Evolutionary conservation across 2,113 vertebrate species (phyloP).

Genomic region (Perca flavescens): DNA sequence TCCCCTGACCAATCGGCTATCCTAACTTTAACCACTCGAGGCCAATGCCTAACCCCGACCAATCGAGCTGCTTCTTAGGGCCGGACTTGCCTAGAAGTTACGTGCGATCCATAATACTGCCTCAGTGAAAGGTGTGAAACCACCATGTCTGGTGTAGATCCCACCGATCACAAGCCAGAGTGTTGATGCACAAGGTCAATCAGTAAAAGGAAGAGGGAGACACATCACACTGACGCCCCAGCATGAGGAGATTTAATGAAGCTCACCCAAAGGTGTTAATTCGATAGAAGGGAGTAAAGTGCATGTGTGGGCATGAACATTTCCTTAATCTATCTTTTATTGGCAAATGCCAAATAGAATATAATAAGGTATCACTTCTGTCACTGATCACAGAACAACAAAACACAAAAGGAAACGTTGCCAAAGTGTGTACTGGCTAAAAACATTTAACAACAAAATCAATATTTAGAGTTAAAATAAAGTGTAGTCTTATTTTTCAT

Average conservation of each 20-base stretch:
- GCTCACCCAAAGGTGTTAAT: conserved; percentile 61
- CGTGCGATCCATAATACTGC: no score
- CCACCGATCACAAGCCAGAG: conserved; percentile 37
- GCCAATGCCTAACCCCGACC: no score
- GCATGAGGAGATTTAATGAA: conserved; percentile 58
- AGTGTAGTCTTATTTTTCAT: neutral
- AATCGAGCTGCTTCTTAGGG: no score
- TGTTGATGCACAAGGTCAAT: conserved; percentile 15
- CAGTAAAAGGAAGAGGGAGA: conserved; percentile 13
- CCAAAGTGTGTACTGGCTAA: no score
- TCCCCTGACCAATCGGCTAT: no score
- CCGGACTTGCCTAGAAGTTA: no score
- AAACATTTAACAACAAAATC: neutral
- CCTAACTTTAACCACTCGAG: no score
- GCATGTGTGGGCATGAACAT: conserved; percentile 4
- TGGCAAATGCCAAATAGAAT: neutral
- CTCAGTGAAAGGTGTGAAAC: conserved; percentile 39
- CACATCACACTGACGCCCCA: neutral
- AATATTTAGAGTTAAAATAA: neutral
- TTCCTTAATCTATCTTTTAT: neutral
- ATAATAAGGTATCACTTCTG: neutral
- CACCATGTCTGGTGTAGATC: conserved; percentile 12
- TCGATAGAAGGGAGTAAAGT: conserved; percentile 22
- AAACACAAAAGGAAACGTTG: no score
- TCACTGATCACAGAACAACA: neutral